phyloP scores from a whole-genome alignment of 2,888 invertebrate genomes.

The Shargacucullia verbasci region DNA sequence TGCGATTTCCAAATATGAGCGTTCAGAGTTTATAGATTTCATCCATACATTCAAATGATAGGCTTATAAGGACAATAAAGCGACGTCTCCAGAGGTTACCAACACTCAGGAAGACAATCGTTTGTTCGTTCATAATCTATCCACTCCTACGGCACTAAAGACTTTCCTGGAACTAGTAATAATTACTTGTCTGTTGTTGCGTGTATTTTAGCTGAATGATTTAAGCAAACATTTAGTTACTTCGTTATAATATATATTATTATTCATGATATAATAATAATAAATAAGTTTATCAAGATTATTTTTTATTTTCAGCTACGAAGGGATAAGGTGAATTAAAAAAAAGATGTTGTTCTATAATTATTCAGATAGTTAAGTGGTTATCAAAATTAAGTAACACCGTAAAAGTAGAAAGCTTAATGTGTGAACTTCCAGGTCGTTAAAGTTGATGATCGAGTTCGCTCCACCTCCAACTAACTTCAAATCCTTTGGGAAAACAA shows the following conservation, averaged over 20 bases:
- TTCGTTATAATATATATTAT: slow-evolving; percentile 8
- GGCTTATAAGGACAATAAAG: slow-evolving; percentile 30
- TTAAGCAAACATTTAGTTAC: slow-evolving; percentile 16
- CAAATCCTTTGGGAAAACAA: slow-evolving; percentile 76
- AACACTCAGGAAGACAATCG: slow-evolving; percentile 33
- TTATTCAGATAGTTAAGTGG: slow-evolving; percentile 53
- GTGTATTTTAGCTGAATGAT: slow-evolving; percentile 30
- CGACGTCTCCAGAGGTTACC: slow-evolving; percentile 28
- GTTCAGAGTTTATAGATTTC: slow-evolving; percentile 22
- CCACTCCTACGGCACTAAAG: slow-evolving; percentile 42
- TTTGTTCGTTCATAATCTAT: slow-evolving; percentile 36
- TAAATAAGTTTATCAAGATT: slow-evolving; percentile 6
- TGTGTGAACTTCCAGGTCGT: slow-evolving; percentile 72
- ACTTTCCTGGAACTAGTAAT: slow-evolving; percentile 46
- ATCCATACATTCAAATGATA: slow-evolving; percentile 21
- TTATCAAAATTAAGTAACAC: slow-evolving; percentile 64
- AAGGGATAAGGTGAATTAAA: background rate
- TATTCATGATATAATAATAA: slow-evolving; percentile 22
- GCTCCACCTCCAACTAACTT: slow-evolving; percentile 69
- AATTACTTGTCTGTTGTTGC: slow-evolving; percentile 37
- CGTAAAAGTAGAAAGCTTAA: slow-evolving; percentile 69
- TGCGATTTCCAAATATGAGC: slow-evolving; percentile 18
- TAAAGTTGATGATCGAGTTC: slow-evolving; percentile 78
- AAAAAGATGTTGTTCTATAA: slow-evolving; percentile 7
- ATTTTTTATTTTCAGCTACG: too few relatives aligned